Base-by-base conservation (phyloP, 1,140 invertebrate species). In the Dysdera silvatica region DNA sequence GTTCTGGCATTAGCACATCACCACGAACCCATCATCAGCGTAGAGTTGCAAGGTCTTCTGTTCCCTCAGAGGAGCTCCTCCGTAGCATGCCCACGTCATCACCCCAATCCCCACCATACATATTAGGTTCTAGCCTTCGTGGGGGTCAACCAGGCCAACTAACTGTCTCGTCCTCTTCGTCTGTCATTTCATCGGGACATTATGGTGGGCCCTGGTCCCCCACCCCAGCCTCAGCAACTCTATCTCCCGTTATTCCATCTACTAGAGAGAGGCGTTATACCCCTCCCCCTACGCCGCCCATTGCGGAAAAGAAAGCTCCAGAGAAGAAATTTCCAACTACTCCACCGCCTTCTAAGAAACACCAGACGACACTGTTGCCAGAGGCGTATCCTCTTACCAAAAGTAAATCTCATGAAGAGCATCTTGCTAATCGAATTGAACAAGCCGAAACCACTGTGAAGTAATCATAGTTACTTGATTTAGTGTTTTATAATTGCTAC, bases 361-460 rank as follows among this genome's bases (percentile, higher is more conserved):
- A 86, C 75, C 81, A 85, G 61, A 82, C 82, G 31, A 74, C 76
- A 37, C 69, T 78, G 26, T 74, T 81, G 62, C 76, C 80, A 54
- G 81, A 84, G 67, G 74, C 77, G 28, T 82, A 81, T 73, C 83
- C 88, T 18, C 78, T 94, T 55, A 89, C 85, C 29, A 93, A 92
- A 77, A 94, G 90, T 56, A 89, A 89, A 71, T 94, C 91, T 31
- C 89, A 94, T 75, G 91, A 95, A 77, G 91, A 88, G 10, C 90
- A 94, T 74, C 79, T 94, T 24, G 86, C 83, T 29, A 85, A 78
- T 66, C 71, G 74, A 31, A 71, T 76, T 80, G 78, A 80, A 80
- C 75, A 75, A 80, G 54, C 80, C 79, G 71, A 80, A 58, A 71
- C 70, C 61, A 69, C 72, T 58, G 61, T 32, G 53, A 71, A 69